Conservation (phyloP, 2,113 vertebrate genomes). For the Australoheros scitulus region DNA sequence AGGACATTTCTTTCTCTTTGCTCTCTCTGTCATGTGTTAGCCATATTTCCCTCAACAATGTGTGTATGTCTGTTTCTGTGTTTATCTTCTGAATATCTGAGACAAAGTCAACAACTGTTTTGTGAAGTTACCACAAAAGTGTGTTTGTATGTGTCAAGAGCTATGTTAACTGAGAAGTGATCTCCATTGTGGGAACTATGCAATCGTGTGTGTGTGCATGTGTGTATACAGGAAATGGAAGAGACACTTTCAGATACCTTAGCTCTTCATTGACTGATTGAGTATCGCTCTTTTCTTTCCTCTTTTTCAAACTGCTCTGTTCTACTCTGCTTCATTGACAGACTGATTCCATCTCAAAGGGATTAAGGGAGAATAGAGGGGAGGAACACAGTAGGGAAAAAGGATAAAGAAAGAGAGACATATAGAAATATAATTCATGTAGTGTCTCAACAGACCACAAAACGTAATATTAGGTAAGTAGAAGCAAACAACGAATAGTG, state of each 20-base stretch:
- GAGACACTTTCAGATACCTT: constrained; percentile 19
- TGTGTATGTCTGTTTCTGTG: constrained; percentile 7
- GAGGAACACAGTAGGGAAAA: neutral
- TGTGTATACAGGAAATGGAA: constrained; percentile 34
- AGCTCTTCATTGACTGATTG: constrained; percentile 18
- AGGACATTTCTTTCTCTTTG: neutral
- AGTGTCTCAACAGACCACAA: neutral
- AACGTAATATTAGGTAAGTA: neutral
- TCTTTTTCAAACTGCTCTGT: neutral
- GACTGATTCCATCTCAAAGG: constrained; percentile 17
- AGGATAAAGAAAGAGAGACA: neutral
- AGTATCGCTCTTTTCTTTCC: constrained; percentile 24
- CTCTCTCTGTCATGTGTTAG: neutral
- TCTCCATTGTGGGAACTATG: constrained; percentile 22
- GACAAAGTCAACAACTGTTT: constrained; percentile 43
- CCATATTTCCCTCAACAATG: constrained; percentile 56
- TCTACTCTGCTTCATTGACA: constrained; percentile 32
- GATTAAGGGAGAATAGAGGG: neutral
- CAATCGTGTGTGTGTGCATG: neutral
- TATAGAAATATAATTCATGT: neutral
- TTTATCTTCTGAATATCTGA: constrained; percentile 10
- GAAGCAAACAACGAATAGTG: neutral
- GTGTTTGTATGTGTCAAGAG: constrained; percentile 27
- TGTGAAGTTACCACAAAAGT: constrained; percentile 29
- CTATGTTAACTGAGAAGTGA: constrained; percentile 55